Evolutionary conservation across 2,797 vertebrate genomes (phyloP), one percentile per base, ranked within the genome.

Genomic region (Eulemur albifrons): DNA sequence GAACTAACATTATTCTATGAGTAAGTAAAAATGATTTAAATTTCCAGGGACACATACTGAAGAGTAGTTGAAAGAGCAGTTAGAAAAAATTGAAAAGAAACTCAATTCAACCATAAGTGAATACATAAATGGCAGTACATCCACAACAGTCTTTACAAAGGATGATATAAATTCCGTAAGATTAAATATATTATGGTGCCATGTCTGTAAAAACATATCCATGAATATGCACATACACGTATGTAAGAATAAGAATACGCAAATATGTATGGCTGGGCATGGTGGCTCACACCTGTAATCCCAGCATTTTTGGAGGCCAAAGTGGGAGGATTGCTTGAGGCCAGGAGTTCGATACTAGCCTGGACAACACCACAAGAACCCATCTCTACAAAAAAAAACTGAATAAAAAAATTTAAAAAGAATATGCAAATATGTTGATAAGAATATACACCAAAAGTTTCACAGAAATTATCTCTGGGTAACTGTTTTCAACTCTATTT

Each of bases 21-120:
- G 61, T 40, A 94, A 89, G 82, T 70, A 21, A 92, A 88, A 70
- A 79, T 88, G 20, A 82, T 87, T 91, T 77, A 43, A 79, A 84
- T 79, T 94, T 65, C 70, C 7, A 72, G 7, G 18, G 88, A 77
- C 0, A 4, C 81, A 59, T 81, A 89, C 5, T 61, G 25, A 88
- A 84, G n/a, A 73, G 18, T n/a, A 84, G 15, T 35, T 85, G 79
- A 84, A 96, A 54, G 2, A 79, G 38, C 38, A 48, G 27, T 7
- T 80, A 25, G n/a, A n/a, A 73, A 89, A 84, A 48, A 43, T 0
- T 70, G 25, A 45, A 77, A 75, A 80, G 48, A 88, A 88, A 88
- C 30, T 67, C 73, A 92, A 67, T 75, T 85, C 89, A 80, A 92
- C 15, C 12, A 85, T 30, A 32, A 21, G 5, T 57, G 23, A 77